phyloP scores from a whole-genome alignment of 2,797 vertebrate species.

The Fistularia tabacaria region DNA sequence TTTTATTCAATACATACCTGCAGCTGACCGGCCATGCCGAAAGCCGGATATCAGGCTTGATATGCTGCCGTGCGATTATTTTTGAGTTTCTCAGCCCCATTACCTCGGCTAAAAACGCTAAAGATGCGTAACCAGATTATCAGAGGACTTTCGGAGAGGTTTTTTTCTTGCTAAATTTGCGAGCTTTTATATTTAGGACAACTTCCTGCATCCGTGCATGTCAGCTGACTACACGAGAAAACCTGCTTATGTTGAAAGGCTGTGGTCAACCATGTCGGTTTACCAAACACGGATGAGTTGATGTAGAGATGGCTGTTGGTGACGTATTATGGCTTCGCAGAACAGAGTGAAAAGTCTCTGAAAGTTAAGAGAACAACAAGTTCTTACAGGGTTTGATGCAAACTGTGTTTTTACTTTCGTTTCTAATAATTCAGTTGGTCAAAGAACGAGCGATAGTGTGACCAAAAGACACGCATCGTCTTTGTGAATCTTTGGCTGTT shows the following conservation, averaged over 20 bases:
- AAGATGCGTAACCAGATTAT: no score
- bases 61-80: background rate
- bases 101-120: no score
- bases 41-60: constrained; percentile 2
- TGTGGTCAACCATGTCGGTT: constrained; percentile 44
- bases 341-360: background rate
- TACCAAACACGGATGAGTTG: constrained; percentile 43
- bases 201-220: constrained; percentile 39
- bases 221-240: constrained; percentile 21
- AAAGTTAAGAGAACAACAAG: no score
- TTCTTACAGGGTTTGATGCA: no score
- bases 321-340: background rate
- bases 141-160: background rate
- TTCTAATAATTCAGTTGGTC: no score
- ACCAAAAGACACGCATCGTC: no score
- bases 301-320: background rate
- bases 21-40: background rate
- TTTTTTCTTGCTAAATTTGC: background rate
- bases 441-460: no score
- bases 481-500: no score
- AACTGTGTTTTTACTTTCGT: no score
- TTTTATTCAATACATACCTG: no score
- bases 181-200: constrained; percentile 11
- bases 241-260: constrained; percentile 31
- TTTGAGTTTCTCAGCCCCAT: no score